Conservation (phyloP, 1,140 invertebrate genomes). For the Hermetia illucens region DNA sequence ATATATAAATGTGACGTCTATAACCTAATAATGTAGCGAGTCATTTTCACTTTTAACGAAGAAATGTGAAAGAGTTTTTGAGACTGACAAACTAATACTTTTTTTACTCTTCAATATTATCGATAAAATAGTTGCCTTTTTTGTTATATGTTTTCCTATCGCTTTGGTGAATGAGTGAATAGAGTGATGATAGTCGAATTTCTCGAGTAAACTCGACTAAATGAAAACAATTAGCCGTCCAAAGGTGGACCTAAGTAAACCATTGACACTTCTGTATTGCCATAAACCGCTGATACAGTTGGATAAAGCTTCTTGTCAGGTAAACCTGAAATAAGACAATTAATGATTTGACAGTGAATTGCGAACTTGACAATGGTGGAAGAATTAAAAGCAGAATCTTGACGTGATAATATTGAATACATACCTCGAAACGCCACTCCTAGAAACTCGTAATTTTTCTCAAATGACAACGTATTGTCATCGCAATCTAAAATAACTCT, state of each 20-base stretch:
- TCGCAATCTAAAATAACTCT: slow-evolving; percentile 96
- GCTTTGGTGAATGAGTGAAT: no score
- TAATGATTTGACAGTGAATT: not conserved
- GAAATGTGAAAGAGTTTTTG: no score
- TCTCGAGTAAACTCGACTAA: no score
- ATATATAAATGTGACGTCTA: no score
- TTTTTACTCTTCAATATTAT: no score
- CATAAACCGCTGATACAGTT: slow-evolving; percentile 94
- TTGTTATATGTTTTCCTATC: no score
- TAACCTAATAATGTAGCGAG: no score
- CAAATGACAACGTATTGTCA: slow-evolving; percentile 92
- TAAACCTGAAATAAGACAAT: slow-evolving; percentile 60
- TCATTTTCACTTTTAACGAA: no score
- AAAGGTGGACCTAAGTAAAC: slow-evolving; percentile 91
- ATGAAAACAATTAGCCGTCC: slow-evolving; percentile 58
- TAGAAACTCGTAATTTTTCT: slow-evolving; percentile 97
- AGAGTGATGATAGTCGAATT: no score
- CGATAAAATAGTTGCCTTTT: no score
- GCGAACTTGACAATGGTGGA: not conserved
- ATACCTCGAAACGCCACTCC: slow-evolving; percentile 92
- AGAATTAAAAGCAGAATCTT: not conserved
- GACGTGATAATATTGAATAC: slow-evolving; percentile 6
- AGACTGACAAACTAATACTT: no score
- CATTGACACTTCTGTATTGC: slow-evolving; percentile 99
- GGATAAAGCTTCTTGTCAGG: slow-evolving; percentile 90